Evolutionary conservation across 2,113 vertebrate species (phyloP).

Genomic region (Morone saxatilis): DNA sequence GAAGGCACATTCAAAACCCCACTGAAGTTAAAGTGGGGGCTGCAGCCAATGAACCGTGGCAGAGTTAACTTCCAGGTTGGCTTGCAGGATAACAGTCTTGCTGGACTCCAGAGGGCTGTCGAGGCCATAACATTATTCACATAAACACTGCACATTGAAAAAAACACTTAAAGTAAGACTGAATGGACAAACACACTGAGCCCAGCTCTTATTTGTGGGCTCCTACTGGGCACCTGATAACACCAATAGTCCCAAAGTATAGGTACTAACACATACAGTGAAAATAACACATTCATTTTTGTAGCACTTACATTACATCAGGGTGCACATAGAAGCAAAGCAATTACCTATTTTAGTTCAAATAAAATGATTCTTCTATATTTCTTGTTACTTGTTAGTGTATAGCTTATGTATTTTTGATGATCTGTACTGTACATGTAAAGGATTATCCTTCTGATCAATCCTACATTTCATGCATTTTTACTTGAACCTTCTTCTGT

Average conservation of each 20-base stretch:
- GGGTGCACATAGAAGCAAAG: background rate
- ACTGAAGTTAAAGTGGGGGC: conserved; percentile 25
- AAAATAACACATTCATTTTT: conserved; percentile 14
- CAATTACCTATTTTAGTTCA: background rate
- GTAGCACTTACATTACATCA: background rate
- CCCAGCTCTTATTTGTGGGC: conserved; percentile 1
- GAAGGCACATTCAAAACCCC: conserved; percentile 41
- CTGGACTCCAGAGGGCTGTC: conserved; percentile 38
- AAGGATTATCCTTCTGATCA: conserved; percentile 29
- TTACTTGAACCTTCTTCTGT: background rate
- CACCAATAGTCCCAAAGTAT: background rate
- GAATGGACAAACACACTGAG: conserved; percentile 30
- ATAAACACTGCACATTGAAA: conserved; percentile 51
- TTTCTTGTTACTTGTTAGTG: background rate
- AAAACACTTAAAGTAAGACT: conserved; percentile 33
- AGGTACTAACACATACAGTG: background rate
- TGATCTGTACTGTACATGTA: background rate
- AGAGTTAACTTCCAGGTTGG: conserved; percentile 70
- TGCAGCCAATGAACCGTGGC: conserved; percentile 58
- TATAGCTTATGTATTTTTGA: background rate
- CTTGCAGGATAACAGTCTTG: conserved; percentile 39
- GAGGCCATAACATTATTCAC: conserved; percentile 52
- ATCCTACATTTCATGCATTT: conserved; percentile 18
- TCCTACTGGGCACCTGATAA: conserved; percentile 27
- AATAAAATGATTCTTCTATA: background rate